Evolutionary conservation across 2,888 invertebrate species (phyloP).

Genomic region (Drosophila pseudotakahashii): DNA sequence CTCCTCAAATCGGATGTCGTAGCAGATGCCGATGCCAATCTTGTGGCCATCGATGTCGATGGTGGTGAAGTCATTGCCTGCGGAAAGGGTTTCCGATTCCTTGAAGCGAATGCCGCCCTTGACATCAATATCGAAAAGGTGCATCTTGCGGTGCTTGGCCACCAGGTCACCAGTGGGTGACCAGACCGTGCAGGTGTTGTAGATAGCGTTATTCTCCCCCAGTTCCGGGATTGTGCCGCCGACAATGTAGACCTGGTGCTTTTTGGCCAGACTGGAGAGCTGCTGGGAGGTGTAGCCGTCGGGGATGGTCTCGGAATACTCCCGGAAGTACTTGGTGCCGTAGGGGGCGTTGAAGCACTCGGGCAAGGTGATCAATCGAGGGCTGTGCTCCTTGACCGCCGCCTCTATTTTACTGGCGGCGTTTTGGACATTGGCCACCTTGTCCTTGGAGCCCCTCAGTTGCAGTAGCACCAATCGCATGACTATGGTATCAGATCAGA

Average conservation of each 20-base stretch:
- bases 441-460: slow-evolving; percentile 90
- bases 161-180: slow-evolving; percentile 90
- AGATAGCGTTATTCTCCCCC: slow-evolving; percentile 86
- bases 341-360: slow-evolving; percentile 98
- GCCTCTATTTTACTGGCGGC: slow-evolving; percentile 89
- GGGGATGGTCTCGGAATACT: slow-evolving; percentile 94
- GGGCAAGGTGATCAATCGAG: slow-evolving; percentile 89
- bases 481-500: slow-evolving; percentile 49
- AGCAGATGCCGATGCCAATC: slow-evolving; percentile 97
- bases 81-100: slow-evolving; percentile 93
- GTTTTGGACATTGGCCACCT: slow-evolving; percentile 89
- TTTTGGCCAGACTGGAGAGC: slow-evolving; percentile 90
- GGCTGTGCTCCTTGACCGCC: slow-evolving; percentile 86
- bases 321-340: slow-evolving; percentile 92
- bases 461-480: slow-evolving; percentile 91
- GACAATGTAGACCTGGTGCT: slow-evolving; percentile 91
- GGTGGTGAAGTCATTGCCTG: slow-evolving; percentile 90
- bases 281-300: slow-evolving; percentile 90
- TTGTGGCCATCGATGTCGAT: slow-evolving; percentile 89
- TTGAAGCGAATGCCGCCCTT: slow-evolving; percentile 96
- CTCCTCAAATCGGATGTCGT: slow-evolving; percentile 96
- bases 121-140: slow-evolving; percentile 98
- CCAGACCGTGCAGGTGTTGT: slow-evolving; percentile 96
- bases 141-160: slow-evolving; percentile 94
- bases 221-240: slow-evolving; percentile 96